These are phyloP conservation scores for Physocephala rufipes DNA, from an alignment of 2,888 invertebrate genomes.

Conservation along the genomic window DNA sequence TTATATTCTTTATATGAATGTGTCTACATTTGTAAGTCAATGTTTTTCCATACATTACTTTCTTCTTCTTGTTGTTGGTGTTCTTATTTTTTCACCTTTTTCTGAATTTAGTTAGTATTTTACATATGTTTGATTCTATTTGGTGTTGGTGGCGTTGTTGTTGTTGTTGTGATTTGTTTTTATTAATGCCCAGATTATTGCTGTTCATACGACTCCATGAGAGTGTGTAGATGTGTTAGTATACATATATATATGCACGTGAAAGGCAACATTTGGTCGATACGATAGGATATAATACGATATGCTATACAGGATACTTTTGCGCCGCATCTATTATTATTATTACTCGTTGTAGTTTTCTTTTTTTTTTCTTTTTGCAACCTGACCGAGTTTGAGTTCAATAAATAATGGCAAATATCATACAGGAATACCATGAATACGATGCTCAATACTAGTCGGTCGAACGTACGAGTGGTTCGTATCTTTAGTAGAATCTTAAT, in stretches of 20 bases:
- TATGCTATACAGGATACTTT: too few relatives aligned
- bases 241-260: background rate
- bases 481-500: constrained; percentile 15
- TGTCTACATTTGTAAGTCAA: background rate
- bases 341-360: constrained; percentile 4
- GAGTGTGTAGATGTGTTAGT: background rate
- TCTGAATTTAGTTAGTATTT: too few relatives aligned
- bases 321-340: background rate
- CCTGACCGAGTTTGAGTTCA: constrained; percentile 22
- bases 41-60: background rate
- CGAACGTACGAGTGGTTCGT: too few relatives aligned
- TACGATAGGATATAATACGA: too few relatives aligned
- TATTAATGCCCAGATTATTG: constrained; percentile 28
- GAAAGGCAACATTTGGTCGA: too few relatives aligned
- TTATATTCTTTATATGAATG: constrained; percentile 6
- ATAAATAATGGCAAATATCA: constrained; percentile 10
- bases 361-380: background rate
- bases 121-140: too few relatives aligned
- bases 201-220: constrained; percentile 18
- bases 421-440: background rate
- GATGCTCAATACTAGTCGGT: too few relatives aligned
- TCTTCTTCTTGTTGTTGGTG: constrained; percentile 8
- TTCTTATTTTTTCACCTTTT: constrained; percentile 6
- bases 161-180: background rate
- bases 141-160: background rate